Evolutionary conservation across 2,113 vertebrate species (phyloP), one percentile per base, ranked within the genome.

Genomic region (Nothobranchius furzeri): DNA sequence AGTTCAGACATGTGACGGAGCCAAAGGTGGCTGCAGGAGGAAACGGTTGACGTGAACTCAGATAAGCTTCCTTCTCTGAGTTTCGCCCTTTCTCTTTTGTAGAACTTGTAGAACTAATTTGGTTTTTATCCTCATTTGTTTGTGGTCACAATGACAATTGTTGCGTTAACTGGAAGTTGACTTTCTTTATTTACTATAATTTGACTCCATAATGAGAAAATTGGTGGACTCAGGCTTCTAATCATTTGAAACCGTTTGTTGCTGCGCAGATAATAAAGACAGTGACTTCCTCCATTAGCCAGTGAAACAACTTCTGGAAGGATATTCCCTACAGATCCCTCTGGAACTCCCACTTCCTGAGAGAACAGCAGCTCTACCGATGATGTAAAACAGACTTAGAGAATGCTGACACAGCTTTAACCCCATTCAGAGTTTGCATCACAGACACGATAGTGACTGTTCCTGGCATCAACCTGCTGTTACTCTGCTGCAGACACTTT

Each of bases 1-100:
- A 77, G 46, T 54, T 63, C 46, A 60, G 24, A 59, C 87, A 82
- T 84, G 82, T 85, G 85, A 85, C 12, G 0, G 25, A 50, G 45
- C 17, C 48, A 61, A 70, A 75, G 70, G 78, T 82, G 20, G 37
- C 12, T 6, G 0, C 30, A 36, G 60, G 35, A 36, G 60, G 35
- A 47, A 45, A 54, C 20, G 8, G 12, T 47, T 66, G 20, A 64
- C 20, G 30, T 66, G 15, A 24, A 0, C 42, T n/a, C 17, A 60
- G 53, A 3, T 2, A 0, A 2, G 1, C 40, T 0, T 46, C 9
- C 25, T 15, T 11, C 24, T 12, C 45, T 4, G n/a, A 25, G 40
- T 54, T 10, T 11, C 17, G 15, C 13, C 12, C 2, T 25, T 36
- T 55, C 25, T 3, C 9, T 15, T 48, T n/a, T 15, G 15, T 1